Conservation (phyloP, 2,113 vertebrate species). For the Hydrolagus affinis region DNA sequence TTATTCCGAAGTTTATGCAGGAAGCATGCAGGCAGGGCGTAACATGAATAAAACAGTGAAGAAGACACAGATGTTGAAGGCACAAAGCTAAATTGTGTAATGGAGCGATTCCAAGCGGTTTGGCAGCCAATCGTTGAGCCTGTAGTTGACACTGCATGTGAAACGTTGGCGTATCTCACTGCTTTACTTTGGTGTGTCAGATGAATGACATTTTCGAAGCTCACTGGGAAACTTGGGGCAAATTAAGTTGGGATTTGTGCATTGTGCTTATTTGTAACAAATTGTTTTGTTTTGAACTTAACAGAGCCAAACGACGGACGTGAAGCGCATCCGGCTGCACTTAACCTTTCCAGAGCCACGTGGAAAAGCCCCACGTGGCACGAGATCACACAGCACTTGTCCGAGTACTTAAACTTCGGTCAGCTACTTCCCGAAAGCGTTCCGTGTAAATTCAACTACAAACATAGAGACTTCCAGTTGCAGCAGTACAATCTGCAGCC, state of each 20-base stretch:
- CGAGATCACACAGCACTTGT: constrained; percentile 51
- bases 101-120: too few species aligned
- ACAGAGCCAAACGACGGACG: constrained; percentile 35
- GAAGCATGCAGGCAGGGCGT: too few species aligned
- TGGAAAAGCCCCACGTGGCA: constrained; percentile 74
- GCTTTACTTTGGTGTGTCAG: not conserved
- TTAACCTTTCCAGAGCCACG: constrained; percentile 34
- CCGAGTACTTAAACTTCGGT: constrained; percentile 54
- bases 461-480: constrained; percentile 57
- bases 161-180: not conserved
- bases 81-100: too few species aligned
- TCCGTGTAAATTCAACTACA: constrained; percentile 59
- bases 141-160: not conserved
- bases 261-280: not conserved
- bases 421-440: constrained; percentile 66
- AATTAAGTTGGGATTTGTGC: not conserved
- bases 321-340: not conserved
- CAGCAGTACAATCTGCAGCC: constrained; percentile 67
- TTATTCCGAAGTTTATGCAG: too few species aligned
- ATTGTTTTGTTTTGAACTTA: constrained; percentile 36
- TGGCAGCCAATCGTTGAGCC: not conserved
- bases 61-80: too few species aligned
- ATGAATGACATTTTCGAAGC: not conserved
- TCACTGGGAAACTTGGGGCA: not conserved
- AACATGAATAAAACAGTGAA: too few species aligned